phyloP scores from a whole-genome alignment of 1,140 invertebrate species.

The Lamellibrachia luymesi region DNA sequence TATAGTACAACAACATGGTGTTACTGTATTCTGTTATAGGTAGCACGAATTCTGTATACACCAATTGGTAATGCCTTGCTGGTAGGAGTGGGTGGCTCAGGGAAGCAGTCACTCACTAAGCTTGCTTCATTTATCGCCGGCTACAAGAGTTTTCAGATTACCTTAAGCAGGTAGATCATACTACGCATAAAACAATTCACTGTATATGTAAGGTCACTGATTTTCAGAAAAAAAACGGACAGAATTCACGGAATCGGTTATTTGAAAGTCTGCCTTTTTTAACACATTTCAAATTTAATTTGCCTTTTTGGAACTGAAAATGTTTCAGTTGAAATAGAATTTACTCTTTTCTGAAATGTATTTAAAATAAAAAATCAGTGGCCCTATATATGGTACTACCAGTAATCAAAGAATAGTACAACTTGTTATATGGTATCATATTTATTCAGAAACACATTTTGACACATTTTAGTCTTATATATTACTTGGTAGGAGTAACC shows the following conservation, averaged over 20 bases:
- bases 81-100: slow-evolving; percentile 92
- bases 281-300: no score
- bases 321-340: no score
- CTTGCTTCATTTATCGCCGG: slow-evolving; percentile 95
- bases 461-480: background rate
- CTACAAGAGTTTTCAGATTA: slow-evolving; percentile 95
- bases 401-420: background rate
- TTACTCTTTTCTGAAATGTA: no score
- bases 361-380: no score
- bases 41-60: slow-evolving; percentile 90
- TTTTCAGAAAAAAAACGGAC: no score
- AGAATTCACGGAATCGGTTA: no score
- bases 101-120: slow-evolving; percentile 94
- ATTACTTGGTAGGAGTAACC: background rate
- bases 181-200: background rate
- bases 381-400: background rate
- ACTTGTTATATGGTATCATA: background rate
- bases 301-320: no score
- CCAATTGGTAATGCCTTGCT: slow-evolving; percentile 92
- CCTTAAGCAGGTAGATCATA: slow-evolving; percentile 73
- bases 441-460: background rate
- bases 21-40: slow-evolving; percentile 49
- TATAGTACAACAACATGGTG: background rate
- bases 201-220: background rate
- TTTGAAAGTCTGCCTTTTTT: no score